Evolutionary conservation across 1,140 invertebrate genomes (phyloP).

Genomic region (Pomacea maculata): DNA sequence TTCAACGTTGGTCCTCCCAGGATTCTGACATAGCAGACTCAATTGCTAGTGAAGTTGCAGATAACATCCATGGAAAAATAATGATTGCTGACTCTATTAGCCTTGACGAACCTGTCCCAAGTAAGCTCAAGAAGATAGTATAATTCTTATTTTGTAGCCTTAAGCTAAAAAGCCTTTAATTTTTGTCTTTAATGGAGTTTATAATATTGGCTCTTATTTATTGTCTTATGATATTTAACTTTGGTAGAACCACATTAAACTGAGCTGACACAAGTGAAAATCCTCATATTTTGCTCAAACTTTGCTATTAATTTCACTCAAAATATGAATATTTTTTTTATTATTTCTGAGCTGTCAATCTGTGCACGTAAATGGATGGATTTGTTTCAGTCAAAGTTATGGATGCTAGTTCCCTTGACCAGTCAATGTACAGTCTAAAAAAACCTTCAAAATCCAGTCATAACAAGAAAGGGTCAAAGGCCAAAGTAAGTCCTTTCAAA

Average conservation of each 20-base stretch:
- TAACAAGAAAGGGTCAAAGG: neutral
- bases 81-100: constrained; percentile 29
- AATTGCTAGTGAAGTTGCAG: constrained; percentile 35
- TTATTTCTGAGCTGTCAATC: neutral
- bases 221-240: no score
- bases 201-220: no score
- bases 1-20: constrained; percentile 24
- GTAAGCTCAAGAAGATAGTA: constrained; percentile 18
- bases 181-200: no score
- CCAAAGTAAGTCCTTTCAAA: constrained; percentile 9
- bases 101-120: constrained; percentile 31
- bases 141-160: no score
- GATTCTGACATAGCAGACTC: constrained; percentile 42
- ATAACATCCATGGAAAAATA: constrained; percentile 30
- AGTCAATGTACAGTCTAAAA: neutral
- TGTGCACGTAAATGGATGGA: no score
- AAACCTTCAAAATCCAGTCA: neutral
- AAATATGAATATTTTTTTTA: neutral
- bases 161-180: no score
- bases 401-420: constrained; percentile 20
- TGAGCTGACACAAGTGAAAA: no score
- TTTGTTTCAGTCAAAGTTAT: constrained; percentile 25
- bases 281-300: no score
- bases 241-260: no score
- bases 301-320: neutral